phyloP scores from a whole-genome alignment of 2,797 vertebrate genomes.

The Enteromius viviparus region DNA sequence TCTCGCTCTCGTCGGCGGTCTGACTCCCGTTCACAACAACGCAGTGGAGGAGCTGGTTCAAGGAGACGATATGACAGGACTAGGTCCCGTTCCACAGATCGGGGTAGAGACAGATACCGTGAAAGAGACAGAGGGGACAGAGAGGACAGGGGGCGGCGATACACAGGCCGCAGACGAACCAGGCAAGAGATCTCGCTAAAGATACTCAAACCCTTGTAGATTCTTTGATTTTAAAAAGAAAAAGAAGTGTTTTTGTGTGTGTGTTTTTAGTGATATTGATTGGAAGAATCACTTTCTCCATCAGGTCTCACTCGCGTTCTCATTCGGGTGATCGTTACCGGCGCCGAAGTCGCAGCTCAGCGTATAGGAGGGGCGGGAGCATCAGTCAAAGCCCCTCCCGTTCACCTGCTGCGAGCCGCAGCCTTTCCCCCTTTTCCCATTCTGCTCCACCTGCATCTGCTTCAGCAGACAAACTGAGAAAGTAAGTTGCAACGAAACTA shows the following conservation, averaged over 20 bases:
- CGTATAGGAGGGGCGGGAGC: slow-evolving; percentile 77
- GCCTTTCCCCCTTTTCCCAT: slow-evolving; percentile 79
- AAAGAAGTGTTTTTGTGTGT: neutral
- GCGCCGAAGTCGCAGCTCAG: slow-evolving; percentile 75
- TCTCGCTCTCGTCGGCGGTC: slow-evolving; percentile 78
- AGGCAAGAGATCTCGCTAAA: slow-evolving; percentile 70
- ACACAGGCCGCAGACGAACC: slow-evolving; percentile 80
- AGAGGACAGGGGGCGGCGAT: slow-evolving; percentile 71
- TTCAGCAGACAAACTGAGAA: slow-evolving; percentile 93
- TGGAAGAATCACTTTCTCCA: rapidly evolving
- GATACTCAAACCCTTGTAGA: neutral
- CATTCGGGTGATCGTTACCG: slow-evolving; percentile 81
- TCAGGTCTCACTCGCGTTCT: slow-evolving; percentile 81
- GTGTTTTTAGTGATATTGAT: neutral
- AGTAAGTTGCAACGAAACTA: slow-evolving; percentile 73
- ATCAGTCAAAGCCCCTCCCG: slow-evolving; percentile 81
- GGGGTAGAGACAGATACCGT: slow-evolving; percentile 66
- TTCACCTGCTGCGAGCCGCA: slow-evolving; percentile 77
- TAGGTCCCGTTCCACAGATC: slow-evolving; percentile 78
- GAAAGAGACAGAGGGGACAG: slow-evolving; percentile 67
- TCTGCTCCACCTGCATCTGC: slow-evolving; percentile 74
- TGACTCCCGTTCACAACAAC: slow-evolving; percentile 72
- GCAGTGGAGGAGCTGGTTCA: slow-evolving; percentile 71
- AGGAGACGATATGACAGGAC: slow-evolving; percentile 77
- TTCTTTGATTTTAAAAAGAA: neutral